Percentiles rank a stretch among this genome's conserved stretches.
phyloP scores from a whole-genome alignment of 2,797 vertebrate species.

The Megaceryle alcyon region DNA sequence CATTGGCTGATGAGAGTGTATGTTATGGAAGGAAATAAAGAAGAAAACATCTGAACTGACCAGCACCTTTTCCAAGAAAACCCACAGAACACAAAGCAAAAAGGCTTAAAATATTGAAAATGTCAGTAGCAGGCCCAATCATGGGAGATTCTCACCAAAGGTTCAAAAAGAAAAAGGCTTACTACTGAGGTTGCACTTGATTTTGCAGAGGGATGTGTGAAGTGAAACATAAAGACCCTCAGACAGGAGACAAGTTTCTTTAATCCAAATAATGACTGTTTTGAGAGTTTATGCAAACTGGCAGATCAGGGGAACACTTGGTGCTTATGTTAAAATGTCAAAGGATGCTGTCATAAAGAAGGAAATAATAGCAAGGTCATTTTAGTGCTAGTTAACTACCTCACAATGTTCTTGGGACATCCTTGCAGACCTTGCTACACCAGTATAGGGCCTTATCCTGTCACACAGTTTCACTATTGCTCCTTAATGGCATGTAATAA shows the following conservation, averaged over 20 bases:
- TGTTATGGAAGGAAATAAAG: background rate
- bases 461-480: background rate
- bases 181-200: background rate
- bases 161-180: background rate
- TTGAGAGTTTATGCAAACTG: background rate
- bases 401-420: background rate
- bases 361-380: background rate
- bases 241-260: background rate
- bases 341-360: background rate
- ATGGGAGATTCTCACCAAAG: background rate
- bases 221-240: background rate
- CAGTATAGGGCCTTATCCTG: background rate
- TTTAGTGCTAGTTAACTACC: background rate
- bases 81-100: background rate
- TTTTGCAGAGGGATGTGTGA: background rate
- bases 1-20: background rate
- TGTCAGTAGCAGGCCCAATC: background rate
- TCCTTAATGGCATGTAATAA: background rate
- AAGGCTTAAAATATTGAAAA: background rate
- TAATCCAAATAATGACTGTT: background rate
- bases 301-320: background rate
- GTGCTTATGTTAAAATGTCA: background rate
- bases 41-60: conserved; percentile 12
- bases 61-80: background rate
- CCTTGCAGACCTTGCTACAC: background rate